Evolutionary conservation across 2,113 vertebrate genomes (phyloP), one percentile per base, ranked within the genome.

Genomic region (Odocoileus hemionus): DNA sequence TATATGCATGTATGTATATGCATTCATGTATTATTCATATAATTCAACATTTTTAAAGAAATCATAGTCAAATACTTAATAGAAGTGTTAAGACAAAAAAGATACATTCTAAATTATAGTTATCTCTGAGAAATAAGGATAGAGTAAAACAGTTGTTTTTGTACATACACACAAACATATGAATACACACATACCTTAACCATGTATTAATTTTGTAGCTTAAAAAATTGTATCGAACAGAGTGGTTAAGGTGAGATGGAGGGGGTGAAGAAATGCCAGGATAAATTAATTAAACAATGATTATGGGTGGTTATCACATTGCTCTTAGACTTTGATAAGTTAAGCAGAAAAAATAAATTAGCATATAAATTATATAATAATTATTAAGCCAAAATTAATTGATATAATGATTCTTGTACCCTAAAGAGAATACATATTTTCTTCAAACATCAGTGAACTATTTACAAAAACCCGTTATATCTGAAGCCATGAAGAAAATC

Each of bases 351-450:
- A 93, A 84, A 58, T 67, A 89, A 91, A 87, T 79, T 70, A 91
- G 57, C 50, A 92, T 79, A 89, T 45, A 92, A 79, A 92, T 79
- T 94, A 85, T 39, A 15, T 28, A 55, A 15, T 28, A 55, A 94
- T 94, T 39, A 86, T 97, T 89, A 91, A 87, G 14, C 36, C 33
- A 92, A 96, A 96, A 85, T 39, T 80, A 86, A 67, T 79, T 96
- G 76, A 83, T 78, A 88, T 25, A 90, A 90, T 83, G 55, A 91
- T 76, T 47, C 91, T 86, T 82, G 7, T 58, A 78, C 39, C 39
- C 39, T 39, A 30, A 58, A 45, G 52, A 92, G 12, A 74, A 94
- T 86, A 96, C 4, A 39, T 23, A 82, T 87, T 83, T 94, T 84
- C 57, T 85, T 91, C n/a, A 87, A 94, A 87, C 12, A 92, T 70